Conservation (phyloP, 2,113 vertebrate genomes). For the Paralichthys olivaceus region DNA sequence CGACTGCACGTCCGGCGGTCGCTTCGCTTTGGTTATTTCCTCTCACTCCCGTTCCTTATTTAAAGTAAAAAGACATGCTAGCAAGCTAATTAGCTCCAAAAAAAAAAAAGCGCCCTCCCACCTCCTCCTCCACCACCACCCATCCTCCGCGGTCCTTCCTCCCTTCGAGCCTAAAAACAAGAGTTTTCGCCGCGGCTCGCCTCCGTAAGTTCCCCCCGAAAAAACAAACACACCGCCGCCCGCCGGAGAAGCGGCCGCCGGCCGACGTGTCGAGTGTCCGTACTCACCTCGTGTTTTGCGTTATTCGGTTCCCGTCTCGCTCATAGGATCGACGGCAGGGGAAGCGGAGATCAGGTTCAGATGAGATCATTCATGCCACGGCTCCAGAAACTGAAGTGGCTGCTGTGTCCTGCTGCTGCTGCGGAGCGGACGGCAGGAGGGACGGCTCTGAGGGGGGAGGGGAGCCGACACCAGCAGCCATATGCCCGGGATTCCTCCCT, state of each 20-base stretch:
- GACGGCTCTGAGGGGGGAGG: slow-evolving; percentile 49
- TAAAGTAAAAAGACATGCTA: background rate
- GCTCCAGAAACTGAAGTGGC: slow-evolving; percentile 74
- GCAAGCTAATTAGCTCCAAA: slow-evolving; percentile 56
- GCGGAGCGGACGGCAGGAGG: slow-evolving; percentile 56
- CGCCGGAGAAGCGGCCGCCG: background rate
- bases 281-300: slow-evolving; percentile 74
- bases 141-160: slow-evolving; percentile 69
- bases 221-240: slow-evolving; percentile 30
- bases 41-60: background rate
- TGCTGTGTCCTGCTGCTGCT: slow-evolving; percentile 69
- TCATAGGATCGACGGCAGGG: slow-evolving; percentile 80
- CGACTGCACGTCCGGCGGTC: background rate
- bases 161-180: slow-evolving; percentile 68
- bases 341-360: slow-evolving; percentile 77
- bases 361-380: slow-evolving; percentile 84
- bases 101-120: slow-evolving; percentile 64
- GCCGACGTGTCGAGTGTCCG: background rate
- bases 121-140: slow-evolving; percentile 10
- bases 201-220: slow-evolving; percentile 41
- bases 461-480: slow-evolving; percentile 61
- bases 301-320: slow-evolving; percentile 77
- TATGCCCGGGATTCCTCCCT: slow-evolving; percentile 69
- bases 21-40: background rate
- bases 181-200: slow-evolving; percentile 63